These are phyloP conservation scores for Rhagium mordax DNA, from an alignment of 2,888 invertebrate genomes.

Conservation along the genomic window DNA sequence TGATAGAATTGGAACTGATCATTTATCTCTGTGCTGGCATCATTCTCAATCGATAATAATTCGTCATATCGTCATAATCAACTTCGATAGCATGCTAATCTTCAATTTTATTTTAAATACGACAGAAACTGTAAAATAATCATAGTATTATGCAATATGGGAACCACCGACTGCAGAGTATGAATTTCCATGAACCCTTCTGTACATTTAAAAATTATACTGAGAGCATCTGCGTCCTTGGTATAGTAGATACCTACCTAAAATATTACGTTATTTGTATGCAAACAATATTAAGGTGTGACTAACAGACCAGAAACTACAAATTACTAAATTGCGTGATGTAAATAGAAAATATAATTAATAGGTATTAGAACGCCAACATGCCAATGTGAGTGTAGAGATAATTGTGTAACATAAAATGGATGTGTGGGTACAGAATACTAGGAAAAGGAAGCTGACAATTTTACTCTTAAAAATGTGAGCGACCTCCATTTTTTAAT, in stretches of 20 bases:
- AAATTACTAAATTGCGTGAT: neutral
- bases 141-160: no score
- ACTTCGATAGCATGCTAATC: no score
- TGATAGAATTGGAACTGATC: no score
- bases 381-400: neutral
- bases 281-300: neutral
- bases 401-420: neutral
- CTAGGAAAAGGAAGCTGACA: neutral
- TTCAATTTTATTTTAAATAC: no score
- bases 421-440: neutral
- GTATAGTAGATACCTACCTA: neutral
- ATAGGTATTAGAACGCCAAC: neutral
- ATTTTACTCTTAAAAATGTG: neutral
- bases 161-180: no score
- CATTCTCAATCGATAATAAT: no score
- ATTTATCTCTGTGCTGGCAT: no score
- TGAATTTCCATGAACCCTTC: no score
- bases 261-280: neutral
- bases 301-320: neutral
- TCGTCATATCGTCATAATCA: no score
- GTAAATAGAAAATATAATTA: neutral
- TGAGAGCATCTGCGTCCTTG: neutral
- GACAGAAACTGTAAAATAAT: no score
- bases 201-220: no score
- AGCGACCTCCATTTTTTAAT: neutral